Evolutionary conservation across 2,888 invertebrate species (phyloP).

Genomic region (Ectobius pallidus): DNA sequence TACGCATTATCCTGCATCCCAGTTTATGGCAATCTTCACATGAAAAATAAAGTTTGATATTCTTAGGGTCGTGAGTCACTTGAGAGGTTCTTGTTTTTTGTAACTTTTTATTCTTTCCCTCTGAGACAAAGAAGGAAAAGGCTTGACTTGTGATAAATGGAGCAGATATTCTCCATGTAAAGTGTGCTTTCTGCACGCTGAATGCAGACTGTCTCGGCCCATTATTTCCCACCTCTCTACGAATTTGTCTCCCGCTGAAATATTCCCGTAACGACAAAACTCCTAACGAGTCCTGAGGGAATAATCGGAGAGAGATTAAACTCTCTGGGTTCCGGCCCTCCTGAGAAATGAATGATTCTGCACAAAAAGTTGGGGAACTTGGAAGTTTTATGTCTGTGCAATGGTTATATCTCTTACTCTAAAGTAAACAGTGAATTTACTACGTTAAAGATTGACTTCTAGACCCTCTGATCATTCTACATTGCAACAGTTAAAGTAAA

Average conservation of each 20-base stretch:
- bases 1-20: no score
- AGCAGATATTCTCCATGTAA: constrained; percentile 27
- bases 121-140: constrained; percentile 3
- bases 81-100: neutral
- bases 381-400: neutral
- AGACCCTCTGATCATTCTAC: no score
- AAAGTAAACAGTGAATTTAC: no score
- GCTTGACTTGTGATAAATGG: constrained; percentile 37
- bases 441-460: no score
- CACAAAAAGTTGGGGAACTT: neutral
- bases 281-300: constrained; percentile 39
- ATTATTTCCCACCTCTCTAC: constrained; percentile 36
- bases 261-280: constrained; percentile 35
- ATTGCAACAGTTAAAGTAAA: no score
- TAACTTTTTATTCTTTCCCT: neutral
- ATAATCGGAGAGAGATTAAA: constrained; percentile 39
- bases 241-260: constrained; percentile 26
- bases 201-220: constrained; percentile 31
- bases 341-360: constrained; percentile 20
- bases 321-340: neutral
- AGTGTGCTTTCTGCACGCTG: constrained; percentile 38
- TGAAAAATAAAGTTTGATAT: neutral
- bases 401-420: no score
- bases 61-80: neutral
- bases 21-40: neutral